Conservation (phyloP, 2,797 vertebrate genomes). For the Crenuchus spilurus region DNA sequence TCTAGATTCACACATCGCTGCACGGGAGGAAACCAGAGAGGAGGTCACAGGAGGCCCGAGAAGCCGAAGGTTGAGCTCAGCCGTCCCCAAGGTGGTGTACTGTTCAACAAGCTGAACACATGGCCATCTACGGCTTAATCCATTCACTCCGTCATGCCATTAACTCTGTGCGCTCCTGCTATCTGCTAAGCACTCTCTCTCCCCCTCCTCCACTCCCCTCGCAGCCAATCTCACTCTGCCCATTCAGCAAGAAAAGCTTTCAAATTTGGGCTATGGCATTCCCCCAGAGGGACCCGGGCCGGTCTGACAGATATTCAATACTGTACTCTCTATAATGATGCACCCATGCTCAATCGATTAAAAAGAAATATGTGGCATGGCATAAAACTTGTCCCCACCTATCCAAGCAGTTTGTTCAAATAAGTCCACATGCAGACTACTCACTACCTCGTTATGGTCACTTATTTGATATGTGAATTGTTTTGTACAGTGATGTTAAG, state of each 20-base stretch:
- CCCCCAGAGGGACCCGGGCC: slow-evolving; percentile 5
- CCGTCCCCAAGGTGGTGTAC: slow-evolving; percentile 49
- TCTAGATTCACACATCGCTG: not conserved
- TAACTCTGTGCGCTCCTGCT: slow-evolving; percentile 40
- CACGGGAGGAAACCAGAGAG: slow-evolving; percentile 63
- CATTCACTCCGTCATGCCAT: slow-evolving; percentile 44
- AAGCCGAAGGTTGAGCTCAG: slow-evolving; percentile 56
- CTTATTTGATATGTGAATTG: no score
- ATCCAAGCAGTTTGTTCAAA: not conserved
- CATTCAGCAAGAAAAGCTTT: slow-evolving; percentile 45
- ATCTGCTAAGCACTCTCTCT: slow-evolving; percentile 19
- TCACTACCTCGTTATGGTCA: no score
- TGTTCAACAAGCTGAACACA: slow-evolving; percentile 44
- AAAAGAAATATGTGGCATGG: slow-evolving; percentile 14
- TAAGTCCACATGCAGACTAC: not conserved
- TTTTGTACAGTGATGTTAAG: no score
- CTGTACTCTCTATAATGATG: slow-evolving; percentile 21
- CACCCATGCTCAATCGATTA: slow-evolving; percentile 22
- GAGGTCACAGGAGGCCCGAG: slow-evolving; percentile 57
- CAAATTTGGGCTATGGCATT: slow-evolving; percentile 19
- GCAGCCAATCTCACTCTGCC: slow-evolving; percentile 11
- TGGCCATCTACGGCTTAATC: slow-evolving; percentile 32
- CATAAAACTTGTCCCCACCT: slow-evolving; percentile 3
- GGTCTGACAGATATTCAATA: slow-evolving; percentile 44
- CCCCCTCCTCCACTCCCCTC: not conserved